These are phyloP conservation scores for Mobula hypostoma DNA, from an alignment of 2,113 vertebrate genomes.

Conservation along the genomic window DNA sequence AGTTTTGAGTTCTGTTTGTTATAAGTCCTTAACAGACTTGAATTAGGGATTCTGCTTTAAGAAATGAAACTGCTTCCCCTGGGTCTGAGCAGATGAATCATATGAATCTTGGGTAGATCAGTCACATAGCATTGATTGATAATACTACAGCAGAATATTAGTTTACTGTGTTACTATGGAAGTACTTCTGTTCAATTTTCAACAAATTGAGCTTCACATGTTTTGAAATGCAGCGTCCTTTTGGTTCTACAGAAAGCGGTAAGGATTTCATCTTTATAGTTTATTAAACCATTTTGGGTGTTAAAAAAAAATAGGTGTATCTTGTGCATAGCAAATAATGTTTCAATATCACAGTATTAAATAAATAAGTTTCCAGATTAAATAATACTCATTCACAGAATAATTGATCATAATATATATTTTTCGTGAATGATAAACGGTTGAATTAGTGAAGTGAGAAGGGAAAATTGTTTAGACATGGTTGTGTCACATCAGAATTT, in stretches of 20 bases:
- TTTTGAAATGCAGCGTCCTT: background rate
- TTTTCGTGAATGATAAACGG: background rate
- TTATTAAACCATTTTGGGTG: background rate
- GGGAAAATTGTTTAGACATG: background rate
- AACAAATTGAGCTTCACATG: background rate
- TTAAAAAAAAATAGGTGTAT: background rate
- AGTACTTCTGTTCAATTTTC: background rate
- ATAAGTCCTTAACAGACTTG: background rate
- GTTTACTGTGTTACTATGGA: background rate
- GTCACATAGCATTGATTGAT: background rate
- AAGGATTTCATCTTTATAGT: background rate
- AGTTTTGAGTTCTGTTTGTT: background rate
- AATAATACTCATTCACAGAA: background rate
- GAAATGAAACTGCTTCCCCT: background rate
- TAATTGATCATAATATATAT: background rate
- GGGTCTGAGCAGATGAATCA: background rate
- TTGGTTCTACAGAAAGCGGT: background rate
- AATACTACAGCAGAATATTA: conserved; percentile 4
- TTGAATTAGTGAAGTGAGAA: background rate
- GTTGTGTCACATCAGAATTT: conserved; percentile 44
- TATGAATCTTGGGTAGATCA: background rate
- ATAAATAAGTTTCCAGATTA: background rate
- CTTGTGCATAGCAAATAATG: too few species aligned
- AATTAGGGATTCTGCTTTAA: background rate
- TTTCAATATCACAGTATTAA: background rate